Base-by-base conservation (phyloP, 2,797 vertebrate species). In the Morelia viridis region DNA sequence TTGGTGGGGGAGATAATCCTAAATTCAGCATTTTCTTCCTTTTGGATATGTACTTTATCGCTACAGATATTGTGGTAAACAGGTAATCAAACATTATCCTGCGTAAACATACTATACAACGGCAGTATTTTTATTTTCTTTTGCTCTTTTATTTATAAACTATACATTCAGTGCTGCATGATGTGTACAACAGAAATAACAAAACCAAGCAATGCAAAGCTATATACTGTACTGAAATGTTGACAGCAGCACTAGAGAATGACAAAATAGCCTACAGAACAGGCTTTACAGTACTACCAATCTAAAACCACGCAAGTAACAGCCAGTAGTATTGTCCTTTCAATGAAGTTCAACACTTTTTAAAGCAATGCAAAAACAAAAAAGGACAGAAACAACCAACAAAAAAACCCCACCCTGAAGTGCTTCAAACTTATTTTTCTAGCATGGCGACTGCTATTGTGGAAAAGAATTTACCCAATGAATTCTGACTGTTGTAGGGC, bases 11-110 rank as follows among this genome's bases (percentile, higher is more conserved):
- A 80, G 19, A 60, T 46, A 80, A 46, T 46, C 71, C 46, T 80
- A 80, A 80, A 46, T 80, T 80, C 35, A 19, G 1, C 17, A 31
- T 76, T 76, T 76, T 76, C 7, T 76, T 41, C 35, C 17, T 41
- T 53, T 76, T 41, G 68, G 68, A 41, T 94, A 93, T 94, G 95
- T 56, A 93, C 93, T 90, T 94, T 90, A 94, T 94, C 92, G 17
- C 12, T 26, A 41, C 10, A 17, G 17, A 64, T n/a, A 56, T 61
- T 89, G 56, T 61, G 58, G 50, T 89, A 56, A 56, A 53, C 1
- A 58, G 7, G 50, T 46, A 89, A 89, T 24, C 46, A 65, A 31
- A 50, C n/a, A 3, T 80, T 8, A 87, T 87, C 8, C 58, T 60
- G 41, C 10, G 24, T 57, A 89, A 89, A n/a, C 31, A 61, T 87